Conservation (phyloP, 2,113 vertebrate genomes). For the Phalacrocorax brasilianus region DNA sequence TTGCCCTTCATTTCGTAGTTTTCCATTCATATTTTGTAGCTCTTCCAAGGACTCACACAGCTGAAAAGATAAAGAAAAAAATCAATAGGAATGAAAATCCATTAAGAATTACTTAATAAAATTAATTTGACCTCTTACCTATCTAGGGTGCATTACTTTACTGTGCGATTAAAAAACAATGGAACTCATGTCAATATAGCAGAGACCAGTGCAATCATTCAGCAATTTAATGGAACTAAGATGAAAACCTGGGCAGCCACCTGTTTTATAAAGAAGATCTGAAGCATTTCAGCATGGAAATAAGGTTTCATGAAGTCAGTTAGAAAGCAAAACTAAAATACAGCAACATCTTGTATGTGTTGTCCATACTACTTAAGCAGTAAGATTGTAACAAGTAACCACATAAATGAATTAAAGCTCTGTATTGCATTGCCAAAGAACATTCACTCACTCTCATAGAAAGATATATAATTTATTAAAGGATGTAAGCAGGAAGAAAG, state of each 20-base stretch:
- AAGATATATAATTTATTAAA: background rate
- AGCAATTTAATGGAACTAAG: background rate
- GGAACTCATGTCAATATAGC: background rate
- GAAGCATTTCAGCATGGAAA: slow-evolving; percentile 7
- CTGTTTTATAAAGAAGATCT: background rate
- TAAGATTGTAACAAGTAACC: background rate
- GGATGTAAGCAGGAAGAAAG: background rate
- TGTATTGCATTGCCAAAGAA: background rate
- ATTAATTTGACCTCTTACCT: background rate
- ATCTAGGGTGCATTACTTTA: background rate
- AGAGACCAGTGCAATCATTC: background rate
- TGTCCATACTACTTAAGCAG: background rate
- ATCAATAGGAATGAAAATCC: background rate
- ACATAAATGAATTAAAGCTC: background rate
- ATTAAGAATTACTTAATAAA: background rate
- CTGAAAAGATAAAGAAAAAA: slow-evolving; percentile 70
- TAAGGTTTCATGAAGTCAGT: background rate
- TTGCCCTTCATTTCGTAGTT: slow-evolving; percentile 91
- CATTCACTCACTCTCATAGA: background rate
- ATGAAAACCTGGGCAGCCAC: background rate
- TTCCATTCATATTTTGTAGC: slow-evolving; percentile 90
- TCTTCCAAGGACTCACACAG: slow-evolving; percentile 95
- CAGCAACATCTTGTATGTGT: background rate
- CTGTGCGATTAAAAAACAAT: background rate
- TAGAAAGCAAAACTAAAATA: background rate